Evolutionary conservation across 2,797 vertebrate species (phyloP).

Genomic region (Chelon auratus): DNA sequence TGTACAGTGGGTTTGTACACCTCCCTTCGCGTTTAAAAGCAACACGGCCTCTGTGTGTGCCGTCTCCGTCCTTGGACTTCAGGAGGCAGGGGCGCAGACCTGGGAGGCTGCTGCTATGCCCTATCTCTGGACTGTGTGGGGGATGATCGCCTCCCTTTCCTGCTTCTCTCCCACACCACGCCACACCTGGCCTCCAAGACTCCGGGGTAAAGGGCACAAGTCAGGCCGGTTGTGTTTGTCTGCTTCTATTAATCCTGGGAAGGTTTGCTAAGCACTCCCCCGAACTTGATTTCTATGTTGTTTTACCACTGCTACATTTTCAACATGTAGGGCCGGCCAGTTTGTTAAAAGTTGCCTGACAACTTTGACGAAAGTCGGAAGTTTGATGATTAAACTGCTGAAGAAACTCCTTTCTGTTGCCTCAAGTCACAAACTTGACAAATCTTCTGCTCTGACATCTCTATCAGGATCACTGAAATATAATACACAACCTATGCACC

Average conservation of each 20-base stretch:
- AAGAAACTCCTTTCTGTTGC: background rate
- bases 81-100: slow-evolving; percentile 45
- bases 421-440: too few relatives aligned
- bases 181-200: slow-evolving; percentile 65
- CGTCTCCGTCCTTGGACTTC: slow-evolving; percentile 68
- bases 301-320: slow-evolving; percentile 3
- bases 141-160: slow-evolving; percentile 65
- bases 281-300: background rate
- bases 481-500: too few relatives aligned
- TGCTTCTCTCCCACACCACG: slow-evolving; percentile 63
- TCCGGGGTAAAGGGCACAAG: slow-evolving; percentile 39
- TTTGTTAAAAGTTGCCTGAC: too few relatives aligned
- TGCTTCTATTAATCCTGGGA: slow-evolving; percentile 29
- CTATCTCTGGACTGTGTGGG: slow-evolving; percentile 54
- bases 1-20: slow-evolving; percentile 37
- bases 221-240: slow-evolving; percentile 22
- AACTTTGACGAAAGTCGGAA: background rate
- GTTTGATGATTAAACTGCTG: background rate
- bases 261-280: slow-evolving; percentile 1
- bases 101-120: slow-evolving; percentile 53
- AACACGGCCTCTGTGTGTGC: slow-evolving; percentile 34
- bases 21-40: slow-evolving; percentile 46
- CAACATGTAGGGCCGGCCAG: background rate
- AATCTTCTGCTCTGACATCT: too few relatives aligned
- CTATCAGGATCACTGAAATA: too few relatives aligned